Evolutionary conservation across 2,888 invertebrate genomes (phyloP).

Genomic region (Pachycephus smyrnensis): DNA sequence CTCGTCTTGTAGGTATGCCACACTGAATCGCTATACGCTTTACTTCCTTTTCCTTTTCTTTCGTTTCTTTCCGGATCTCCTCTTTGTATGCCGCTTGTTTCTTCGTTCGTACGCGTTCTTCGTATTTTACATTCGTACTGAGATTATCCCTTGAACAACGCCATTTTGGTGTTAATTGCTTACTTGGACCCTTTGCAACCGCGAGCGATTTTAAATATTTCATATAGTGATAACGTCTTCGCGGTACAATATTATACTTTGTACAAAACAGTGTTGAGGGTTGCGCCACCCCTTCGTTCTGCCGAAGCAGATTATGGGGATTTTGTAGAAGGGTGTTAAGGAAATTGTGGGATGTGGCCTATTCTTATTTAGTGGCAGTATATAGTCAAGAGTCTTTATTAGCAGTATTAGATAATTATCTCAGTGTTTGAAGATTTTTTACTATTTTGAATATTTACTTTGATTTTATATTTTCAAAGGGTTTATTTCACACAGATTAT

Average conservation of each 20-base stretch:
- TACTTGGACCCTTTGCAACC: not conserved
- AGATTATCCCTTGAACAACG: not conserved
- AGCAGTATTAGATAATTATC: not conserved
- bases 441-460: not conserved
- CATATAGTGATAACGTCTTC: not conserved
- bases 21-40: not conserved
- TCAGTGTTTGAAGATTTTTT: not conserved
- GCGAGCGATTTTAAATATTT: not conserved
- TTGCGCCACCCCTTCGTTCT: not conserved
- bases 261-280: not conserved
- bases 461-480: not conserved
- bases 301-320: not conserved
- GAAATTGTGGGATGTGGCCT: not conserved
- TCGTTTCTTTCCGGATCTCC: not conserved
- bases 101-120: not conserved
- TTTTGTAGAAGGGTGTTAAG: not conserved
- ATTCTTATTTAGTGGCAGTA: too few relatives aligned
- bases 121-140: not conserved
- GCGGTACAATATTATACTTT: not conserved
- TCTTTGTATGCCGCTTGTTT: not conserved
- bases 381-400: not conserved
- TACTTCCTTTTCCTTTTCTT: not conserved
- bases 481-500: not conserved
- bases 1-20: conserved; percentile 15
- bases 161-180: not conserved